Evolutionary conservation across 2,797 vertebrate genomes (phyloP).

Genomic region (Galaxias olidus): DNA sequence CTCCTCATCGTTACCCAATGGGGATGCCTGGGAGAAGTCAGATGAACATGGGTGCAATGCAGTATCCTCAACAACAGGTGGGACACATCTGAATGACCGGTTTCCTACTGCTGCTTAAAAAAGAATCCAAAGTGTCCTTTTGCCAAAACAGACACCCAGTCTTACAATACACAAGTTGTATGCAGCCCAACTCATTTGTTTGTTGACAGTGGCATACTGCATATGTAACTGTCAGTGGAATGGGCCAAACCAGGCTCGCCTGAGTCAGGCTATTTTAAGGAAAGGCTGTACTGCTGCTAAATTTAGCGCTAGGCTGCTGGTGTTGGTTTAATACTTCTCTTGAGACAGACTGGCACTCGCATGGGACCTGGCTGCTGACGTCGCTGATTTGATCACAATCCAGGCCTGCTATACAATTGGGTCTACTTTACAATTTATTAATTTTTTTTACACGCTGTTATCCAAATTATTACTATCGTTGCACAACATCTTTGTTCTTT

Average conservation of each 20-base stretch:
- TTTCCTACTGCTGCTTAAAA: neutral
- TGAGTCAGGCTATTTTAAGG: conserved; percentile 49
- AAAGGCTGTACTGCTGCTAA: conserved; percentile 40
- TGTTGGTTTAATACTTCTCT: conserved; percentile 30
- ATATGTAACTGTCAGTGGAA: conserved; percentile 23
- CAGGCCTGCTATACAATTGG: neutral
- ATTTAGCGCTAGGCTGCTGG: conserved; percentile 52
- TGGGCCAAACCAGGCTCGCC: conserved; percentile 9
- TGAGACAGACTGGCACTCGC: conserved; percentile 26
- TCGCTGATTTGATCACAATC: neutral
- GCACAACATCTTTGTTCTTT: too few relatives aligned
- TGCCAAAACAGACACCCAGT: neutral
- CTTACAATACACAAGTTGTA: too few relatives aligned
- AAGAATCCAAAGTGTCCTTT: neutral
- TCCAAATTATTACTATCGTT: too few relatives aligned
- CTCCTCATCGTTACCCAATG: conserved; percentile 87
- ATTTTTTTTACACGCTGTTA: too few relatives aligned
- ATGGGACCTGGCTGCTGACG: conserved; percentile 9
- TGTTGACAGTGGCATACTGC: conserved; percentile 22
- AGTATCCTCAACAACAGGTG: conserved; percentile 94
- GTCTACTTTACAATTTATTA: neutral
- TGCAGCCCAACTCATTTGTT: neutral
- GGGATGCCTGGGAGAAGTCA: conserved; percentile 85
- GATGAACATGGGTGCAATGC: conserved; percentile 84
- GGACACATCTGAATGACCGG: neutral